These are phyloP conservation scores for Brassicogethes aeneus DNA, from an alignment of 2,888 invertebrate species.

Conservation along the genomic window DNA sequence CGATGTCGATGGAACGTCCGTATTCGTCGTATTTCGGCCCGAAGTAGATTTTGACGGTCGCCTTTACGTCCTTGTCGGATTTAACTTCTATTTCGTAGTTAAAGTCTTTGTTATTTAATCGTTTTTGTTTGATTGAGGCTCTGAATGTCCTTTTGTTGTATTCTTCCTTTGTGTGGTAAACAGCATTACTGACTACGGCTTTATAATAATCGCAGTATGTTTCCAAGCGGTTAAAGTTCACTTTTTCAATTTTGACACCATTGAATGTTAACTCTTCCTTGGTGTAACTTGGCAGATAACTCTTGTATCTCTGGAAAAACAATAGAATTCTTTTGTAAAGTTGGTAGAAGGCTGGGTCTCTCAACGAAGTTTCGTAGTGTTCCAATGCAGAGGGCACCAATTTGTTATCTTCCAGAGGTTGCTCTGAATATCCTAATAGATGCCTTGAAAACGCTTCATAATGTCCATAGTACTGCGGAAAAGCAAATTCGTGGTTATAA, in stretches of 20 bases:
- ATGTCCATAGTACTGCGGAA: constrained; percentile 45
- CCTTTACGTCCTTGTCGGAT: constrained; percentile 50
- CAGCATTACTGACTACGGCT: constrained; percentile 50
- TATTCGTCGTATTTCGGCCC: constrained; percentile 60
- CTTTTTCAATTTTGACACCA: constrained; percentile 51
- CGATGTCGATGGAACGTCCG: constrained; percentile 44
- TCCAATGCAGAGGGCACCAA: constrained; percentile 53
- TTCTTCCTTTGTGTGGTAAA: constrained; percentile 44
- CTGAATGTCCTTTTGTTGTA: constrained; percentile 38
- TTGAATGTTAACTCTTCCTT: constrained; percentile 48
- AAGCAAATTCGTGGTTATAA: constrained; percentile 53
- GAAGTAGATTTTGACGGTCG: constrained; percentile 54
- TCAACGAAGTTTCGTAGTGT: constrained; percentile 52
- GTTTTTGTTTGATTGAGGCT: constrained; percentile 55
- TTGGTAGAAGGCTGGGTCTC: constrained; percentile 62
- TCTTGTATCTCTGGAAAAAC: constrained; percentile 49
- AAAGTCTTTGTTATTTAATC: constrained; percentile 64
- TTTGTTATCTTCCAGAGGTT: constrained; percentile 33
- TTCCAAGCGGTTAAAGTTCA: constrained; percentile 54
- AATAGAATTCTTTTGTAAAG: constrained; percentile 39
- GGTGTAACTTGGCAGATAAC: constrained; percentile 51
- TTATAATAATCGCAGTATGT: constrained; percentile 62
- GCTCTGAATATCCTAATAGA: constrained; percentile 44
- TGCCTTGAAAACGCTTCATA: constrained; percentile 45
- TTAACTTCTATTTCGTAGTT: constrained; percentile 49